phyloP scores from a whole-genome alignment of 1,140 invertebrate species.

The Drosophila lacertosa region DNA sequence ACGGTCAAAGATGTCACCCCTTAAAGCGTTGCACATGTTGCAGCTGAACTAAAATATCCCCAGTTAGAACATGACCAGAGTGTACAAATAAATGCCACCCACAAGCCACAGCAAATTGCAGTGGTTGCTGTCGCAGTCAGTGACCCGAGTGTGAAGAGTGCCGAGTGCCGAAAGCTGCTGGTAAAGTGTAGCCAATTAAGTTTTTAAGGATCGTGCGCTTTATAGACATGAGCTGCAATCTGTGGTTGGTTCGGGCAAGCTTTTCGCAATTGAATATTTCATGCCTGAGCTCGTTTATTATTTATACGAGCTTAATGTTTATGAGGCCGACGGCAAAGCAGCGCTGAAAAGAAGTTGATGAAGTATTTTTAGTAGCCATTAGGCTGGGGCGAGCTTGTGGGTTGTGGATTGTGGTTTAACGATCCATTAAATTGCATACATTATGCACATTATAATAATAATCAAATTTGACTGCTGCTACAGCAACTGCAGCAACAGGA shows the following conservation, averaged over 20 bases:
- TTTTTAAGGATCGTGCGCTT: conserved; percentile 25
- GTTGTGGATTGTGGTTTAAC: background rate
- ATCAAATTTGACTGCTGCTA: conserved; percentile 11
- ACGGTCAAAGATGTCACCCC: too few species aligned
- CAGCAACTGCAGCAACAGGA: conserved; percentile 46
- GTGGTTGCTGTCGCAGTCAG: conserved; percentile 19
- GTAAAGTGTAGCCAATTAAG: conserved; percentile 21
- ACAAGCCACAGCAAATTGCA: conserved; percentile 15
- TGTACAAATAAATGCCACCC: background rate
- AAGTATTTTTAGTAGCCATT: conserved; percentile 39
- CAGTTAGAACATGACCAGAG: background rate
- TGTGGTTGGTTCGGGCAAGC: conserved; percentile 47
- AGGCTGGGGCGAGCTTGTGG: background rate
- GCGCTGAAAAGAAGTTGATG: conserved; percentile 8
- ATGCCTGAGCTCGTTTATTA: conserved; percentile 65
- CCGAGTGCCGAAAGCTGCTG: background rate
- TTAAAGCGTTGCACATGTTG: too few species aligned
- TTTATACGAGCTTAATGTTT: conserved; percentile 51
- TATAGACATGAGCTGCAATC: conserved; percentile 16
- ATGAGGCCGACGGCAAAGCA: conserved; percentile 4
- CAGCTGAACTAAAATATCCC: background rate
- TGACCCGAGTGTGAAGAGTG: background rate
- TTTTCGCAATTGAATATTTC: conserved; percentile 56
- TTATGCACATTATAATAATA: conserved; percentile 25
- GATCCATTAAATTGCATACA: conserved; percentile 26